Conservation (phyloP, 64 coral and sea anemone species). For the Hydrozoanthus tunicans region DNA sequence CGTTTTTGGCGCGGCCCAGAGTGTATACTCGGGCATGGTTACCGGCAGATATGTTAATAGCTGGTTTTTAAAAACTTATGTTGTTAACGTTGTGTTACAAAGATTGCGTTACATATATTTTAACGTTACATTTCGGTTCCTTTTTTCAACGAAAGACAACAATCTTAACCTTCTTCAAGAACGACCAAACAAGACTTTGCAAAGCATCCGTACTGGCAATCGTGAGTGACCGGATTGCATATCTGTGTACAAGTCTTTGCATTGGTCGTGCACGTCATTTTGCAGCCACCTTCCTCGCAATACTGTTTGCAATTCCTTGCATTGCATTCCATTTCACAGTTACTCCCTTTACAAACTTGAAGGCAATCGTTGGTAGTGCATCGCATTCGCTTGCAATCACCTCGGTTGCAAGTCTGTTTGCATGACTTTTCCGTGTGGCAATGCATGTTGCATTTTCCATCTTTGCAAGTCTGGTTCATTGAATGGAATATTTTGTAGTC, state of each 20-base stretch:
- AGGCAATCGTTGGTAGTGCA: constrained; percentile 70
- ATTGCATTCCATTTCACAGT: constrained; percentile 84
- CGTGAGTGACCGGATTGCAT: constrained; percentile 33
- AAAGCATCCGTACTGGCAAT: constrained; percentile 38
- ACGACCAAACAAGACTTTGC: constrained; percentile 11
- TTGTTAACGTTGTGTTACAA: no score
- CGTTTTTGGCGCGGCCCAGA: no score
- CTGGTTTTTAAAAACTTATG: no score
- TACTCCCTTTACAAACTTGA: constrained; percentile 70
- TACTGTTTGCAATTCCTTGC: constrained; percentile 73
- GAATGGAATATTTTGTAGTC: constrained; percentile 62
- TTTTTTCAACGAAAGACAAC: no score
- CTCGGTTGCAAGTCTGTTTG: constrained; percentile 67
- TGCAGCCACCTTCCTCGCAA: constrained; percentile 70
- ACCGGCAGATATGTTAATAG: no score
- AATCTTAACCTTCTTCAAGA: neutral
- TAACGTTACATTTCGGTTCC: no score
- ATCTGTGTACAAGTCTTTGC: constrained; percentile 67
- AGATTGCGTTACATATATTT: no score
- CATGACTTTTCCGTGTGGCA: constrained; percentile 59
- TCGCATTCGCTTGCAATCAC: constrained; percentile 62
- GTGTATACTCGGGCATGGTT: no score
- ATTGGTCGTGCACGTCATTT: constrained; percentile 71
- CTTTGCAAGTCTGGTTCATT: constrained; percentile 56
- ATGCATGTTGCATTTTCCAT: constrained; percentile 61